phyloP scores from a whole-genome alignment of 2,888 invertebrate species.

The Drosophila nr. medialis region DNA sequence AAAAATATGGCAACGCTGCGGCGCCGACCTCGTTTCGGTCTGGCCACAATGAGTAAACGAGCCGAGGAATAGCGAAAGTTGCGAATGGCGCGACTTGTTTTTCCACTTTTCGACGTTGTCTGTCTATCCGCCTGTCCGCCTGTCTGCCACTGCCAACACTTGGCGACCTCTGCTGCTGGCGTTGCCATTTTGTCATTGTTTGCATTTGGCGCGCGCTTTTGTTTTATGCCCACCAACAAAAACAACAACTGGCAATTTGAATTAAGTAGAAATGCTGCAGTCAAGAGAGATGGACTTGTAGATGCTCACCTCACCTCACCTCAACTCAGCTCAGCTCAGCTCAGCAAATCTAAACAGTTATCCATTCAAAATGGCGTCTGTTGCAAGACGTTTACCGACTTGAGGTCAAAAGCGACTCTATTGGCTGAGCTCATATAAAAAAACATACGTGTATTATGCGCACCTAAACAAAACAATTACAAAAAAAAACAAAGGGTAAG shows the following conservation, averaged over 20 bases:
- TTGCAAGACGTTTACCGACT: neutral
- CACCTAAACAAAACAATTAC: neutral
- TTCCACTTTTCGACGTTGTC: constrained; percentile 65
- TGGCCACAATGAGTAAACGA: constrained; percentile 57
- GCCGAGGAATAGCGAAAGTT: constrained; percentile 8
- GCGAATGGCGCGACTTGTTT: constrained; percentile 70
- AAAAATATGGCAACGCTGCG: constrained; percentile 77
- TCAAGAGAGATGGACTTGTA: constrained; percentile 22
- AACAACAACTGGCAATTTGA: constrained; percentile 34
- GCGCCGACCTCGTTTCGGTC: constrained; percentile 75
- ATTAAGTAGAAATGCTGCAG: constrained; percentile 34
- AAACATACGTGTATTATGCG: neutral
- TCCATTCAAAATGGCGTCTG: constrained; percentile 10
- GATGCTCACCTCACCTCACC: constrained; percentile 29
- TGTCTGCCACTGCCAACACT: constrained; percentile 54
- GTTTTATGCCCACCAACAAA: constrained; percentile 48
- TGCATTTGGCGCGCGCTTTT: constrained; percentile 76
- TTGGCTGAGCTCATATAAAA: neutral
- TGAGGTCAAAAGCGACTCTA: neutral
- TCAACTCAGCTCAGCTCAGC: neutral
- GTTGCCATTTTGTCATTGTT: constrained; percentile 78
- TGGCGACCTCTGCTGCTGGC: constrained; percentile 65
- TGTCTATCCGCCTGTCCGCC: constrained; percentile 29
- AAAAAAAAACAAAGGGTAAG: constrained; percentile 2
- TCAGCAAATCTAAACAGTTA: constrained; percentile 6